Evolutionary conservation across 2,113 vertebrate genomes (phyloP), one percentile per base, ranked within the genome.

Genomic region (Anolis sagrei): DNA sequence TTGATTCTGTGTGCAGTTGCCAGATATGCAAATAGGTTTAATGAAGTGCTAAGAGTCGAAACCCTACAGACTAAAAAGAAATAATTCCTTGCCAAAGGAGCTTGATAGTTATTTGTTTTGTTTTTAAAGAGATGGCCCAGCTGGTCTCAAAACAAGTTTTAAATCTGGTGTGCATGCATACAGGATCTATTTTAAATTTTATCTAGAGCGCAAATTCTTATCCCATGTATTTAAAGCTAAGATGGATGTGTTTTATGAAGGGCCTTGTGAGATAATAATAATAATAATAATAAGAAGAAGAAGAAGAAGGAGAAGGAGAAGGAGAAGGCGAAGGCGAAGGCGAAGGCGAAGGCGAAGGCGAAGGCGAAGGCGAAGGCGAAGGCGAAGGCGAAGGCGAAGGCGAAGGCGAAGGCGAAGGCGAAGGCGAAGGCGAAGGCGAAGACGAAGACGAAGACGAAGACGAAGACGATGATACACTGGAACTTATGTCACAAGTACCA

Each of bases 31-130:
- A 23, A 69, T 82, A 3, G 7, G 64, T 76, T 85, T 62, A 83
- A 85, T 70, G 16, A 86, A 51, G 1, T 64, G 4, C 80, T 88
- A 64, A 29, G 66, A 88, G 79, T 36, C 2, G 87, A 86, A 27
- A 2, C 1, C 34, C 32, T 79, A 23, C 64, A 32, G 78, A 6
- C 11, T 34, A 27, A 44, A 83, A n/a, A 3, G 36, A 75, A 88
- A 39, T 61, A 32, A 51, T 75, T 84, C 5, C 11, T 87, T 75
- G 34, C 81, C n/a, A 36, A 78, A 1, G 1, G 36, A 13, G 66
- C n/a, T 86, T 82, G 21, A 49, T 32, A 23, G 64, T 51, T 32
- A 10, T 48, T 39, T 87, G 3, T 19, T 39, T 70, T 7, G 4
- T 5, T 78, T 69, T 78, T 78, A 64, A 32, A 54, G 36, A 44